phyloP scores from a whole-genome alignment of 2,888 invertebrate species.

The Andrena haemorrhoa region DNA sequence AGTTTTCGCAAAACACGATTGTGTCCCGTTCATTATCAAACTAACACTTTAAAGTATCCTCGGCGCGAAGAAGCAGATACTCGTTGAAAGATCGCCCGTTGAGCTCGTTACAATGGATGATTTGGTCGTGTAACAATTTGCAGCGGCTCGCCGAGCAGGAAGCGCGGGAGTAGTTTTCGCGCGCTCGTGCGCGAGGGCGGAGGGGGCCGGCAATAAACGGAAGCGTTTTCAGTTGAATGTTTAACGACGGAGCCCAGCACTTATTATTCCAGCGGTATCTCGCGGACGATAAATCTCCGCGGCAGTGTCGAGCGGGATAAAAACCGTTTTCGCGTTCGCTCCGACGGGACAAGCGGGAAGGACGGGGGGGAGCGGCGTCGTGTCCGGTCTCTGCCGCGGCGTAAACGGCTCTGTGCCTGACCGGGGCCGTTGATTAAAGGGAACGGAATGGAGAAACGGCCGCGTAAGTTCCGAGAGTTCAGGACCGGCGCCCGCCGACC shows the following conservation, averaged over 20 bases:
- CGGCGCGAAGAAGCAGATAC: background rate
- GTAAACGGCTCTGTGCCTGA: slow-evolving; percentile 54
- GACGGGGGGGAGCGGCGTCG: background rate
- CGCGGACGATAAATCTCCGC: slow-evolving; percentile 52
- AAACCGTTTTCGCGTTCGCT: slow-evolving; percentile 52
- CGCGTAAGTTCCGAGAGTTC: slow-evolving; percentile 54
- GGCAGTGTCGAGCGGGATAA: slow-evolving; percentile 23
- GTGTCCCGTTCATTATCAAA: background rate
- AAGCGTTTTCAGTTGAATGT: slow-evolving; percentile 39
- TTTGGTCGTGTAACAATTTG: slow-evolving; percentile 19
- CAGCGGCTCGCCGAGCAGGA: slow-evolving; percentile 10
- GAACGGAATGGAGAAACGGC: slow-evolving; percentile 58
- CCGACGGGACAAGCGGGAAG: slow-evolving; percentile 44
- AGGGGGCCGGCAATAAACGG: slow-evolving; percentile 28
- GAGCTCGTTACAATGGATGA: no score
- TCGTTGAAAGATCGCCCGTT: background rate
- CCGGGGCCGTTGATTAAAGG: slow-evolving; percentile 60
- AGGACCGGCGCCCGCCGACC: slow-evolving; percentile 17
- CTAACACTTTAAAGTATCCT: background rate
- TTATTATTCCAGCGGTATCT: slow-evolving; percentile 51
- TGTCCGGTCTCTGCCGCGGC: slow-evolving; percentile 29
- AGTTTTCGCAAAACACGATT: background rate
- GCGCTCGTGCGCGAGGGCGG: background rate
- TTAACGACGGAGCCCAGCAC: slow-evolving; percentile 17
- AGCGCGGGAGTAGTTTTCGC: slow-evolving; percentile 12